Base-by-base conservation (phyloP, 2,888 invertebrate species). In the Spialia ferax region DNA sequence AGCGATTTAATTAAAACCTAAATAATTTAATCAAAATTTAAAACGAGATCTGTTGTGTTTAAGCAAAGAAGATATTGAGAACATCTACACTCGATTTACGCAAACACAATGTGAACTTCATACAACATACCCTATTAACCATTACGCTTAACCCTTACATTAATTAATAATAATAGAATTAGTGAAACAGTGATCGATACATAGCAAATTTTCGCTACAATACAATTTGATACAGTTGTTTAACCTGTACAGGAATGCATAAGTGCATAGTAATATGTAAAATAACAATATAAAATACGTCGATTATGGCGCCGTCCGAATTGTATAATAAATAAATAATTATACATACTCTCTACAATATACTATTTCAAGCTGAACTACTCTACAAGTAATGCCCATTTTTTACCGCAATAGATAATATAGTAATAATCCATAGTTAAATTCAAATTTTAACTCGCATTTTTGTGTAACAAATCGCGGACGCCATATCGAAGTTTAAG, bases 111-210 rank as follows among this genome's bases (percentile, higher is more conserved):
- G 50, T 29, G 29, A n/a, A 32, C 77, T 69, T 70, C 77, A 71
- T 76, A 68, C 74, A 63, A 64, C 74, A 76, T 77, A 59, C 29
- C 18, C 26, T 23, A 69, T 79, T 83, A 82, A 89, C 54, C 76
- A 77, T 84, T 85, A 75, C n/a, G n/a, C n/a, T n/a, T n/a, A n/a
- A n/a, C 74, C 76, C 77, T 74, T 71, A 75, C 69, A 73, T 75
- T 22, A 50, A 6, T 42, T 38, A 38, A 32, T 32, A 32, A 77
- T 80, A 76, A 68, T 71, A 74, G 76, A 84, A 85, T 85, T 83
- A 88, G 87, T 86, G 85, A 88, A 87, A 90, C 75, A 83, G 86
- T 90, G 89, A 88, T 81, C 85, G 81, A 83, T 83, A 83, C 77
- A 85, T 83, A 85, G 85, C 86, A 89, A 88, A 87, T 84, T 81